Conservation (phyloP, 2,113 vertebrate species). For the Dolichotis patagonum region DNA sequence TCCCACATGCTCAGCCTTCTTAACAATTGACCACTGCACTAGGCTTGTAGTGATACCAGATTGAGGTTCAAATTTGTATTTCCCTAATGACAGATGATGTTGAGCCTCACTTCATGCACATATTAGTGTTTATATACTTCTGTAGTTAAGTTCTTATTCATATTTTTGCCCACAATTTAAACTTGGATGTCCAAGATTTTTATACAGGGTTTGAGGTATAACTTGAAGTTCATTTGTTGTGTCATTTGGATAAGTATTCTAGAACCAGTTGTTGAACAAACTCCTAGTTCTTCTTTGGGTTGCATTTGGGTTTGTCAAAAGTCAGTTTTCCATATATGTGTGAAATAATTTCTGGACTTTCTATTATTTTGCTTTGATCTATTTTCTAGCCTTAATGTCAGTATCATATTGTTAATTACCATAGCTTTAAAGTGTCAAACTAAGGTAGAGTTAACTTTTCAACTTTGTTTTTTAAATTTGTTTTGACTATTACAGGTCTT, state of each 20-base stretch:
- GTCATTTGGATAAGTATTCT: not conserved
- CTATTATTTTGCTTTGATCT: slow-evolving; percentile 25
- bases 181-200: not conserved
- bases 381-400: not conserved
- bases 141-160: not conserved
- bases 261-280: not conserved
- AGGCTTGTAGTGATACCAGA: not conserved
- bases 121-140: not conserved
- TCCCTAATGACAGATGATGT: not conserved
- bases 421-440: not conserved
- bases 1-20: not conserved
- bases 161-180: not conserved
- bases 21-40: not conserved
- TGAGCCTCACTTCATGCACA: not conserved
- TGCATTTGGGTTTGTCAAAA: not conserved
- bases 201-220: not conserved
- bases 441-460: not conserved
- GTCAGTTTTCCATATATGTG: not conserved
- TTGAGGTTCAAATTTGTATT: not conserved
- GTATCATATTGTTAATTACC: not conserved
- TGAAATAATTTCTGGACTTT: not conserved
- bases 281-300: not conserved
- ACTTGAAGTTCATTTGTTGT: not conserved
- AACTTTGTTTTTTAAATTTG: not conserved
- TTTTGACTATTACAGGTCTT: not conserved